Evolutionary conservation across 2,888 invertebrate genomes (phyloP).

Genomic region (Molorchus minor): DNA sequence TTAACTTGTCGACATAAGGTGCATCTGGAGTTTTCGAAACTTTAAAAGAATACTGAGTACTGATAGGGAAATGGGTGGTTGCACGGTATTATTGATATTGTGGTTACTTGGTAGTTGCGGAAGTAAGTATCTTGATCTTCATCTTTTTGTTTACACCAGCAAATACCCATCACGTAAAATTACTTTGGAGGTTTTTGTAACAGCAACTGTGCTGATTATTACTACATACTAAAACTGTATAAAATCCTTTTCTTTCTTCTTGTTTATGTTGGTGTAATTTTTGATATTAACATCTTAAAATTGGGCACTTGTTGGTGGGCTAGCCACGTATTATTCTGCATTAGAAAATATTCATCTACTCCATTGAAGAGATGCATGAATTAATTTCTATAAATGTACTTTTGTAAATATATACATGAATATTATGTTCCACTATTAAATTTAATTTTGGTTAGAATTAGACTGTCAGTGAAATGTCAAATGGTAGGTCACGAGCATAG

Average conservation of each 20-base stretch:
- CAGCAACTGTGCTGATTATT: conserved; percentile 32
- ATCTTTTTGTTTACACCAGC: conserved; percentile 76
- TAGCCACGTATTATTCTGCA: conserved; percentile 35
- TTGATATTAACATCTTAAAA: conserved; percentile 52
- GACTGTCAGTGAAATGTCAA: conserved; percentile 17
- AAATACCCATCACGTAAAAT: conserved; percentile 74
- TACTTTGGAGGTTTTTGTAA: conserved; percentile 27
- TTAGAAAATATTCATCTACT: conserved; percentile 31
- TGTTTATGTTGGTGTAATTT: conserved; percentile 57
- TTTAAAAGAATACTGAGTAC: conserved; percentile 48
- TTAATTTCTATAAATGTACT: conserved; percentile 11
- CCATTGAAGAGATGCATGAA: conserved; percentile 35
- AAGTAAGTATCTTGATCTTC: conserved; percentile 65
- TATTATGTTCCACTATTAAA: background rate
- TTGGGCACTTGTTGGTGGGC: conserved; percentile 40
- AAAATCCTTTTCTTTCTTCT: conserved; percentile 27
- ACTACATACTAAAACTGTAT: conserved; percentile 48
- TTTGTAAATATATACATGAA: conserved; percentile 8
- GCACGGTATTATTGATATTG: conserved; percentile 34
- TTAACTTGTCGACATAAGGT: conserved; percentile 74
- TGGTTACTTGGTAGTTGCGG: conserved; percentile 51
- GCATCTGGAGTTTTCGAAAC: conserved; percentile 57
- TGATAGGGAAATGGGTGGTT: conserved; percentile 52
- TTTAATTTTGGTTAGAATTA: conserved; percentile 24
- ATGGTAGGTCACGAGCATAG: no score